Evolutionary conservation across 1,140 invertebrate genomes (phyloP).

Genomic region (Cyclina sinensis): DNA sequence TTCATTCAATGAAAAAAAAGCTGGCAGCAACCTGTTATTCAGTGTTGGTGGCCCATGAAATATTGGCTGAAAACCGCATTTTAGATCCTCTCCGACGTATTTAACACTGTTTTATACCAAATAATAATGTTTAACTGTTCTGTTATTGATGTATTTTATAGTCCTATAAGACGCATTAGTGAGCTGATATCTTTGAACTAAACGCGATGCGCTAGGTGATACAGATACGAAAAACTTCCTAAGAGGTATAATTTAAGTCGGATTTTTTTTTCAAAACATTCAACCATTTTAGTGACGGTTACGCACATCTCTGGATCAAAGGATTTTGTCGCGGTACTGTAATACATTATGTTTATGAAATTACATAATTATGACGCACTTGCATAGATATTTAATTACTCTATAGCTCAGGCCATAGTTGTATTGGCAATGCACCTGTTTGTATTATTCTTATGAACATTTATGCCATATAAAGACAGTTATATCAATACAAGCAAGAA

Average conservation of each 20-base stretch:
- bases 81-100: neutral
- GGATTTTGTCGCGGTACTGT: neutral
- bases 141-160: conserved; percentile 24
- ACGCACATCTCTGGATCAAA: neutral
- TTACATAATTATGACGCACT: neutral
- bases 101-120: conserved; percentile 5
- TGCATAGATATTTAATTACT: conserved; percentile 9
- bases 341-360: neutral
- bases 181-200: conserved; percentile 36
- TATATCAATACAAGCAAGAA: too few species aligned
- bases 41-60: conserved; percentile 34
- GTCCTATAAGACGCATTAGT: neutral
- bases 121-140: conserved; percentile 21
- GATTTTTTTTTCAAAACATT: neutral
- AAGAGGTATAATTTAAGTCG: neutral
- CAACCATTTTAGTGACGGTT: neutral
- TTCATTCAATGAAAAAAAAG: neutral
- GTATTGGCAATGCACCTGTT: neutral
- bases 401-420: neutral
- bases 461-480: neutral
- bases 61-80: conserved; percentile 1
- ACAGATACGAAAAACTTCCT: neutral
- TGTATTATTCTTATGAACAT: neutral
- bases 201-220: neutral
- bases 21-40: neutral